These are phyloP conservation scores for Caranx ignobilis DNA, from an alignment of 2,113 vertebrate species.

Conservation along the genomic window DNA sequence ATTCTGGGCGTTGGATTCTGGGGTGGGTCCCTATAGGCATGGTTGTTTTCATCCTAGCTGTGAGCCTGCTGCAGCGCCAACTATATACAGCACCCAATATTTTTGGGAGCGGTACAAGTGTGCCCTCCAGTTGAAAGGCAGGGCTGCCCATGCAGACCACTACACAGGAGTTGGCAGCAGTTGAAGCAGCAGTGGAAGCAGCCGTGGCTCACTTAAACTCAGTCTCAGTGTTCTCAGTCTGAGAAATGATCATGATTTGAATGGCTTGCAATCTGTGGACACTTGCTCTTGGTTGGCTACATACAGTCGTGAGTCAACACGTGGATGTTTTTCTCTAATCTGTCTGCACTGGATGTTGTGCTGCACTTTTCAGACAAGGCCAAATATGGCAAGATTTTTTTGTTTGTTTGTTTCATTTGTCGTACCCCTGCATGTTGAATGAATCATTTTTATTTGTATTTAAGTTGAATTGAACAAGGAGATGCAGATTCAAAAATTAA, in stretches of 20 bases:
- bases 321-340: background rate
- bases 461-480: background rate
- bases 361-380: background rate
- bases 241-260: background rate
- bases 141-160: conserved; percentile 48
- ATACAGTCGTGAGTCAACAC: background rate
- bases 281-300: background rate
- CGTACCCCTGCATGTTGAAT: background rate
- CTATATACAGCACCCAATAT: conserved; percentile 63
- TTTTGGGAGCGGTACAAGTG: conserved; percentile 49
- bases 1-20: conserved; percentile 36
- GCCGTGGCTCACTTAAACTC: conserved; percentile 12
- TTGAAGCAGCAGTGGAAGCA: no score
- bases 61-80: conserved; percentile 43
- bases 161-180: conserved; percentile 41
- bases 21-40: conserved; percentile 21
- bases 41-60: conserved; percentile 62
- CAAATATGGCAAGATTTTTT: background rate
- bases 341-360: background rate
- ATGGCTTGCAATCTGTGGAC: background rate
- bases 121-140: conserved; percentile 44
- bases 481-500: background rate
- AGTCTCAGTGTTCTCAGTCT: background rate
- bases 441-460: background rate
- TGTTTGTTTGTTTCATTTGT: background rate